Conservation (phyloP, 2,113 vertebrate genomes). For the Capreolus pygargus region DNA sequence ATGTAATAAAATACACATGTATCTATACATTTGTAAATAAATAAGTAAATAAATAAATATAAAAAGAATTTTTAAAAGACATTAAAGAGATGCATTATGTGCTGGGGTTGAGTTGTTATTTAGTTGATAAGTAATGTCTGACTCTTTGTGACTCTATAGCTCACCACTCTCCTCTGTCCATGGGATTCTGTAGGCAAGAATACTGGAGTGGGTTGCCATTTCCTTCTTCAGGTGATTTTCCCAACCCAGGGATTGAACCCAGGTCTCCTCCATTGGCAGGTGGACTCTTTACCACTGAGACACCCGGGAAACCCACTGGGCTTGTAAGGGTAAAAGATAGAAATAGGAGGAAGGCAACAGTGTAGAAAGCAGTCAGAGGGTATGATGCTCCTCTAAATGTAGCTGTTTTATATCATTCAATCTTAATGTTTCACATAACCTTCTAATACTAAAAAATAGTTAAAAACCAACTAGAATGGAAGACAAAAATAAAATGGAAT, state of each 20-base stretch:
- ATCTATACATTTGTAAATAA: neutral
- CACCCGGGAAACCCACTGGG: too few relatives aligned
- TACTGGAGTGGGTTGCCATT: too few relatives aligned
- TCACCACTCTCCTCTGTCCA: too few relatives aligned
- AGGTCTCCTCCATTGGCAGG: too few relatives aligned
- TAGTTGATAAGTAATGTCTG: too few relatives aligned
- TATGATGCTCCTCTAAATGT: neutral
- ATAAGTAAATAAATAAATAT: neutral
- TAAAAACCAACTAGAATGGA: neutral
- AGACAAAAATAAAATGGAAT: neutral
- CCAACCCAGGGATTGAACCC: too few relatives aligned
- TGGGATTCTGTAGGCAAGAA: too few relatives aligned
- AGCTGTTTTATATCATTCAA: neutral
- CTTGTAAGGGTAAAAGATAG: neutral
- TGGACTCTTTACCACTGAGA: too few relatives aligned
- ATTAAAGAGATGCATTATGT: neutral
- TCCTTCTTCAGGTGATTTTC: too few relatives aligned
- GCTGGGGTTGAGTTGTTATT: neutral
- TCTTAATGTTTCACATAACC: neutral
- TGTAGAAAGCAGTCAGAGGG: neutral
- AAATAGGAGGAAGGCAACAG: neutral
- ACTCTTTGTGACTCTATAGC: too few relatives aligned
- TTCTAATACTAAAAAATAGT: neutral
- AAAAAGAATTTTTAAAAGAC: neutral
- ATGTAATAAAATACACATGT: neutral